Evolutionary conservation across 2,113 vertebrate species (phyloP).

Genomic region (Hippocampus barbouri): DNA sequence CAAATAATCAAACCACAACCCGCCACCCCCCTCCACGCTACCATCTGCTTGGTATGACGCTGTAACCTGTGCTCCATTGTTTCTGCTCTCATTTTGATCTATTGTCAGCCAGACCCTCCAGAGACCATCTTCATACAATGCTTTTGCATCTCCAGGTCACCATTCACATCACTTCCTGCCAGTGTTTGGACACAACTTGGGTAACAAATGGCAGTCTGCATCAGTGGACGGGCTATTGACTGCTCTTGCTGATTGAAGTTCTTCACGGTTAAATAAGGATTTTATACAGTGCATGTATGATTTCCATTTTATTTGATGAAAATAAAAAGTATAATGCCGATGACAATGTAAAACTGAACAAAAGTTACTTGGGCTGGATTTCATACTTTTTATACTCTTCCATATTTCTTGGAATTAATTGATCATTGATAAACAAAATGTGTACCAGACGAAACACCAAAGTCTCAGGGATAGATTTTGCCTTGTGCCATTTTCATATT

Average conservation of each 20-base stretch:
- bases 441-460: no score
- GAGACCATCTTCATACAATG: constrained; percentile 64
- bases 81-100: constrained; percentile 71
- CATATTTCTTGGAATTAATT: no score
- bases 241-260: constrained; percentile 27
- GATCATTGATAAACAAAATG: no score
- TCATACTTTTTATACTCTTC: no score
- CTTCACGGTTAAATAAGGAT: constrained; percentile 32
- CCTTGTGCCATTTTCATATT: no score
- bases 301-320: constrained; percentile 7
- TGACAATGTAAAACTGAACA: background rate
- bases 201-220: constrained; percentile 54
- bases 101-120: constrained; percentile 72
- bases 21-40: constrained; percentile 49
- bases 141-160: constrained; percentile 59
- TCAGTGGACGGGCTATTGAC: constrained; percentile 36
- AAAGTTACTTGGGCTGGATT: no score
- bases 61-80: constrained; percentile 74
- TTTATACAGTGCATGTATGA: no score
- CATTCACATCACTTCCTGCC: constrained; percentile 73
- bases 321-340: background rate
- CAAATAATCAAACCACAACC: constrained; percentile 64
- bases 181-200: constrained; percentile 51
- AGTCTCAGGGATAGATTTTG: no score
- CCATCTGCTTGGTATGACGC: constrained; percentile 60